Evolutionary conservation across 2,113 vertebrate genomes (phyloP), one percentile per base, ranked within the genome.

Genomic region (Sclerurus mexicanus): DNA sequence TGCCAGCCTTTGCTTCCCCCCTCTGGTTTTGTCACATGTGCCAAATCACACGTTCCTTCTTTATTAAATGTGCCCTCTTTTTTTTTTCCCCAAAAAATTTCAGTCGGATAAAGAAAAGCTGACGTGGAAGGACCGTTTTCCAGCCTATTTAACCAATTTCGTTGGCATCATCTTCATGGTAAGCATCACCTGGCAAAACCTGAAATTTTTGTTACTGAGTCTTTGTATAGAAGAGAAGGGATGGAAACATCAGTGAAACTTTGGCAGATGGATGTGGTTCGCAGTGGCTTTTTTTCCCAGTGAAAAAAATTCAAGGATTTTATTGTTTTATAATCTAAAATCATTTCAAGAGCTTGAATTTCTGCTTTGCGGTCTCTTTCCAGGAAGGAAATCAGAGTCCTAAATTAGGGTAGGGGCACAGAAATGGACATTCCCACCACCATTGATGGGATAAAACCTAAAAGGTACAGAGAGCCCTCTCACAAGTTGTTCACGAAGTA

Each of bases 81-180:
- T 24, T 68, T 64, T n/a, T 0, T 24, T 27, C 11, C 4, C 62
- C 77, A 27, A 56, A 63, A 22, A n/a, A 80, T 95, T 96, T 9
- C 74, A 99, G 99, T 97, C 95, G 0, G 98, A 98, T 92, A 99
- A 99, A 96, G 98, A 99, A 93, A 99, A 99, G 96, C 97, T 99
- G 96, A 99, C 99, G 0, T 99, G 99, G 97, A 99, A 96, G 76
- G 99, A 99, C 92, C 98, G 99, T 58, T 96, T 99, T 84, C 99
- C 99, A 24, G 99, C 99, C 47, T 99, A 99, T 93, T 24, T 99
- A 85, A 99, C 98, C 20, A 98, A 98, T 52, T 69, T 99, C 59
- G 97, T 98, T 79, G 97, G 98, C 94, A 99, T 99, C 96, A 9
- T 97, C 81, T 99, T 99, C 87, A 98, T 99, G 99, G 99, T 99